Conservation (phyloP, 2,113 vertebrate species). For the Pseudois nayaur region DNA sequence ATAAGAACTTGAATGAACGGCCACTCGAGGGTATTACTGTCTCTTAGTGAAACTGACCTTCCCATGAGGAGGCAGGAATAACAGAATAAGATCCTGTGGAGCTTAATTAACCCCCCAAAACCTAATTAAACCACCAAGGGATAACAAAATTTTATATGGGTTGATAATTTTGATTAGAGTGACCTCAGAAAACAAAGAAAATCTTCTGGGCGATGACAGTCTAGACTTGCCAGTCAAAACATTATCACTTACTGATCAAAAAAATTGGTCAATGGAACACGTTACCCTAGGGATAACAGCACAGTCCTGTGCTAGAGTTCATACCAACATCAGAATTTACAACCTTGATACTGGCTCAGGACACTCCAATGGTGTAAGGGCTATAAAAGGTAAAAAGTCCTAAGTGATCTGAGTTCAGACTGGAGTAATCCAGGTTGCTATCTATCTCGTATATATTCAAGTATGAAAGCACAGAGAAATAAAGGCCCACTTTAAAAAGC, state of each 20-base stretch:
- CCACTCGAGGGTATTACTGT: neutral
- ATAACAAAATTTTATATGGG: neutral
- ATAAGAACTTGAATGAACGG: neutral
- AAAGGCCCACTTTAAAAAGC: neutral
- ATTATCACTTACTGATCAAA: neutral
- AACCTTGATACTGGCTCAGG: neutral
- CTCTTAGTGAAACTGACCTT: neutral
- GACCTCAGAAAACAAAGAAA: neutral
- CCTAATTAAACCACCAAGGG: neutral
- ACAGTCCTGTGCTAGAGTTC: neutral
- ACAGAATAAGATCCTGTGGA: neutral
- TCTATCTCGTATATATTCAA: fast-evolving
- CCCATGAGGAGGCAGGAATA: neutral
- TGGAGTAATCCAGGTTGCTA: neutral
- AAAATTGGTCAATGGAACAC: neutral
- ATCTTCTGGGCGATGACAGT: neutral
- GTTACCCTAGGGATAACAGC: neutral
- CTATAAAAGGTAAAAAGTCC: neutral
- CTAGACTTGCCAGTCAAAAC: neutral
- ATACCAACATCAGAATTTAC: neutral
- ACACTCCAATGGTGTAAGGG: neutral
- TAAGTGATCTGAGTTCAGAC: neutral
- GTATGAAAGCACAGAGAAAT: neutral
- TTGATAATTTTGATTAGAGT: neutral
- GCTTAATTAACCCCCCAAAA: neutral